phyloP scores from a whole-genome alignment of 1,140 invertebrate genomes.

The Nephotettix cincticeps region DNA sequence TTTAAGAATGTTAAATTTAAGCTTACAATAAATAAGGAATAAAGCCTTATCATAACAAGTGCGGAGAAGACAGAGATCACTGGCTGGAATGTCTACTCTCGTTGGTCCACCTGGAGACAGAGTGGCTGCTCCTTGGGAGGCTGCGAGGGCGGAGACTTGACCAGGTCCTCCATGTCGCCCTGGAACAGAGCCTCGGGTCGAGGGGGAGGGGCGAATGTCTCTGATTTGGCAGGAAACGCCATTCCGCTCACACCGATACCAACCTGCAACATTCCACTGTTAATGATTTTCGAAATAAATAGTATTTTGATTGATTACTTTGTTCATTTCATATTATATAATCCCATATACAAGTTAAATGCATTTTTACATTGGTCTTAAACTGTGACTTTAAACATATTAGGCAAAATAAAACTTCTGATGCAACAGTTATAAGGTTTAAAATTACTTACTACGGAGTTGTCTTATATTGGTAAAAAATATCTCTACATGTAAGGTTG shows the following conservation, averaged over 20 bases:
- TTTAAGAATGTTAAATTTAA: not conserved
- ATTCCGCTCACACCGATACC: conserved; percentile 63
- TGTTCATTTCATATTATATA: too few relatives aligned
- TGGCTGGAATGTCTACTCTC: conserved; percentile 13
- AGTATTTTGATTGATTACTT: too few relatives aligned
- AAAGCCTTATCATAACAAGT: not conserved
- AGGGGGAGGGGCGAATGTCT: conserved; percentile 58
- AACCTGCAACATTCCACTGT: conserved; percentile 47
- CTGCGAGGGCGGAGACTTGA: conserved; percentile 54
- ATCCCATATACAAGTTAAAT: too few relatives aligned
- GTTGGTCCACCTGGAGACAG: conserved; percentile 17
- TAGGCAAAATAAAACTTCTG: too few relatives aligned
- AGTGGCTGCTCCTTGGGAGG: conserved; percentile 40
- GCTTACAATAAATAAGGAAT: not conserved
- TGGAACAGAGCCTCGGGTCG: conserved; percentile 62
- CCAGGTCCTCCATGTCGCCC: conserved; percentile 60
- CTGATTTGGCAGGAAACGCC: conserved; percentile 61
- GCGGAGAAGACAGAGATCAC: not conserved
- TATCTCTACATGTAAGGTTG: too few relatives aligned
- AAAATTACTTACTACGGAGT: too few relatives aligned
- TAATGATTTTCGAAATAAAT: too few relatives aligned
- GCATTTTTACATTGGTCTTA: too few relatives aligned
- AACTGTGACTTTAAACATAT: too few relatives aligned
- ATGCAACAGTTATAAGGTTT: too few relatives aligned
- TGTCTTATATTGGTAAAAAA: too few relatives aligned